Evolutionary conservation across 2,797 vertebrate genomes (phyloP), one percentile per base, ranked within the genome.

Genomic region (Myotis myotis): DNA sequence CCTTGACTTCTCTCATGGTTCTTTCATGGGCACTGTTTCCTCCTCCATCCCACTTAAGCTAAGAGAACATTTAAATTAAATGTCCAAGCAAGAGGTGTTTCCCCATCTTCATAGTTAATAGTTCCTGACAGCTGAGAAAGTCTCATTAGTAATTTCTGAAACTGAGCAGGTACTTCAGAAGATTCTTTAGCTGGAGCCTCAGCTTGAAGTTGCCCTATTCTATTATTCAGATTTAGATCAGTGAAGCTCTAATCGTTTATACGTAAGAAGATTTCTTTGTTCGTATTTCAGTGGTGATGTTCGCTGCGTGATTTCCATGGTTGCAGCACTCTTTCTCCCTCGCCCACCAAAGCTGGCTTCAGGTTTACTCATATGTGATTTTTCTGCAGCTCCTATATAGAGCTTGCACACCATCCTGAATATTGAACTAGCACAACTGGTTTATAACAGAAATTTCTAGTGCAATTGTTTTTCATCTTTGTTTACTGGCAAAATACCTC

Each of bases 401-500:
- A 51, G 1, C 16, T 79, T 47, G 55, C 51, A 72, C 16, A 0
- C 12, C 3, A 25, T 19, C 64, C 83, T 91, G 84, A 85, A 75
- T 80, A 72, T 76, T 88, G 95, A 86, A 95, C 47, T 51, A 74
- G 47, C 36, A 71, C 64, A 78, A 55, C 2, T 49, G 76, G 25
- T 62, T 92, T 62, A 81, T 28, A 60, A 3, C 30, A 88, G 82
- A 88, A 53, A 51, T 94, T 17, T 78, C 36, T 57, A 62, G 2
- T 7, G 5, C 17, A 11, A 4, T 81, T 66, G 38, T 93, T 92
- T 95, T 49, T 72, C 91, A 44, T 83, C 89, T 96, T 90, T 83
- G 75, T 93, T 96, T 89, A 72, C 83, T 87, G 78, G 87, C 84
- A 84, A 96, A 92, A 80, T 71, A 82, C 86, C 79, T 90, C 44